Evolutionary conservation across 2,797 vertebrate species (phyloP), one percentile per base, ranked within the genome.

Genomic region (Hypotaenidia okinawae): DNA sequence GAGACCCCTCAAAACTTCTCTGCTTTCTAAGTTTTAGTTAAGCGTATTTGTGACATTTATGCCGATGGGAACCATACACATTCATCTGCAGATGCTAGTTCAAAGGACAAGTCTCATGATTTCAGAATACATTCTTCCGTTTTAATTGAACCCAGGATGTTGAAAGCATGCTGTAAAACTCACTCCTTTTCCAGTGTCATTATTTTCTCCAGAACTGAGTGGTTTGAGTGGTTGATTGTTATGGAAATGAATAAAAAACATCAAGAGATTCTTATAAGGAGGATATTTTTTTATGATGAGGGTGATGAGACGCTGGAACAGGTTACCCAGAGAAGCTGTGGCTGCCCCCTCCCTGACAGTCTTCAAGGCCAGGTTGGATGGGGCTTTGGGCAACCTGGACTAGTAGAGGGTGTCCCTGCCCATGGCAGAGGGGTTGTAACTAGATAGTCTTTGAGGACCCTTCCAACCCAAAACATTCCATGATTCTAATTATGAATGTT

Each of bases 211-310:
- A 2, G 76, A 89, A 94, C 57, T 22, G 94, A 88, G 68, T 75
- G 61, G 49, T 75, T 82, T 74, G 93, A 95, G 76, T 84, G 55
- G 74, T 37, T 89, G 79, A 91, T 94, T 95, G 95, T 96, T 86
- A 95, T 89, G 74, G 75, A 95, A 95, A 95, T 89, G 67, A 93
- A 78, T n/a, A 41, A 94, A 90, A 93, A 94, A 93, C 82, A 63
- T 89, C 81, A 89, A 94, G 88, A 93, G 89, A 90, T 84, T 76
- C 61, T 83, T 90, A 15, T 27, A 27, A 52, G 25, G 25, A 52
- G 25, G 51, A 52, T 16, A 27, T 27, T 27, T 52, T 45, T 27
- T 14, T 52, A 52, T 52, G 14, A 52, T 52, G 51, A 52, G 25
- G 51, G 51, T 52, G 51, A 14, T 28, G 51, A 52, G 51, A 15